phyloP scores from a whole-genome alignment of 1,140 invertebrate species.

The Eueides isabella region DNA sequence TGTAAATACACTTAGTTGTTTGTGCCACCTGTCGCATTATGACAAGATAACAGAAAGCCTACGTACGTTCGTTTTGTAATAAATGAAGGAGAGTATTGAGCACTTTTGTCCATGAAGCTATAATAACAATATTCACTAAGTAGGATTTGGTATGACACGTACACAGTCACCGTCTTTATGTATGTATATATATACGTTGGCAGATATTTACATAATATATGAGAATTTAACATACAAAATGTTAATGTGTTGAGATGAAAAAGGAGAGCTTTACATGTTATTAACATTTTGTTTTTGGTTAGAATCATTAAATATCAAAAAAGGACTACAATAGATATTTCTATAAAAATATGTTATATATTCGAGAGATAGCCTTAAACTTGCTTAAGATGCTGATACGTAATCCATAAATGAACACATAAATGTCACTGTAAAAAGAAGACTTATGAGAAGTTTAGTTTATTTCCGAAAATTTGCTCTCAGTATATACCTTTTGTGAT shows the following conservation, averaged over 20 bases:
- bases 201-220: not conserved
- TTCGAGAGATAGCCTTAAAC: no score
- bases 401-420: not conserved
- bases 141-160: not conserved
- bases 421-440: not conserved
- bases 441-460: not conserved
- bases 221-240: not conserved
- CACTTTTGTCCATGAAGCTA: not conserved
- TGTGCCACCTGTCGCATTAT: not conserved
- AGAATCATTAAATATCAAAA: not conserved
- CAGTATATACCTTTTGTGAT: not conserved
- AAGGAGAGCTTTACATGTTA: not conserved
- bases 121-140: not conserved
- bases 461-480: not conserved
- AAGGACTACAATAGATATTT: not conserved
- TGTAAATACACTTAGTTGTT: not conserved
- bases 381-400: no score
- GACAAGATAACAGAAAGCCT: not conserved
- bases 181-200: not conserved
- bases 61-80: not conserved
- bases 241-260: not conserved
- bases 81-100: no score
- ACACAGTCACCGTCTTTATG: not conserved
- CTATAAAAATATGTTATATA: no score
- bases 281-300: not conserved